Base-by-base conservation (phyloP, 2,797 vertebrate species). In the Gambusia yucatana region DNA sequence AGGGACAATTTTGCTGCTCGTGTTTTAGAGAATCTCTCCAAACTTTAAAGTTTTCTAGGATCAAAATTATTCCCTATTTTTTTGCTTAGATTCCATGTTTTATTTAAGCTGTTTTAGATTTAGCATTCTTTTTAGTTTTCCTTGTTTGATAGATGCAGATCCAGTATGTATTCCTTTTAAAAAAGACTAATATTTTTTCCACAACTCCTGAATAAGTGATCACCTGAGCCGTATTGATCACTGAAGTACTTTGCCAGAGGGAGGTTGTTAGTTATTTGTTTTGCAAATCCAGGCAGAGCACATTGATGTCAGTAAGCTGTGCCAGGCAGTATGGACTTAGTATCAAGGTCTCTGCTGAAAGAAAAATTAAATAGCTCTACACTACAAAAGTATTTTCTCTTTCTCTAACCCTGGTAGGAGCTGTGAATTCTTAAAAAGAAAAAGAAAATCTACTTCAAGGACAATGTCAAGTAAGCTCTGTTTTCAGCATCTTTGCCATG, bases 271-370 rank as follows among this genome's bases (percentile, higher is more conserved):
- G 20, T 52, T 36, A 30, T 73, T 52, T 73, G 30, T 52, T 73
- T 52, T 77, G 61, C 78, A 70, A 70, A 77, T 73, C 46, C 72
- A 63, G 47, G 20, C 39, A 6, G 20, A 39, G 20, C 20, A 36
- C 28, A 25, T 13, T 52, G 39, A n/a, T 43, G 22, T 69, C 79
- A n/a, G 30, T 2, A 76, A 81, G 84, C 77, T 70, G 78, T 88
- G 87, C 70, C 73, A 86, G 91, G 22, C 39, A 70, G 41, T 41
- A 70, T 0, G 0, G 67, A 70, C 25, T 70, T 16, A 44, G 67
- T 70, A 93, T 88, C 86, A 92, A 90, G 87, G 89, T 87, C 84
- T 89, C 57, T 74, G 77, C 83, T 86, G 85, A 87, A 86, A 88
- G 81, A 85, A 89, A 69, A n/a, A 69, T n/a, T 16, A 44, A 44